phyloP scores from a whole-genome alignment of 1,140 invertebrate genomes.

The Rhagoletis zephyria region DNA sequence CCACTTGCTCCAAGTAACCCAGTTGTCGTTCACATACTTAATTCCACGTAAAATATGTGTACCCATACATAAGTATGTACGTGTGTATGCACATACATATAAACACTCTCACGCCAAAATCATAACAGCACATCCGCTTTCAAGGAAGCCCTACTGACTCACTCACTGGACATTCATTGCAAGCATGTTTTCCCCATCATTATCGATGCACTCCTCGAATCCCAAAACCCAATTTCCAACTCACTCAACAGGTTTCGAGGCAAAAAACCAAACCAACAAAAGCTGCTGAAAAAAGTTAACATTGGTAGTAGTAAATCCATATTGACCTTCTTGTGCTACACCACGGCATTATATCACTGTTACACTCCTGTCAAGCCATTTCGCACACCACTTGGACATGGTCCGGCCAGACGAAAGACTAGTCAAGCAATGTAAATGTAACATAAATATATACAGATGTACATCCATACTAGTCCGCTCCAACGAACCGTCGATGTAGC shows the following conservation, averaged over 20 bases:
- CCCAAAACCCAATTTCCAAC: conserved; percentile 26
- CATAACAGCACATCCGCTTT: conserved; percentile 48
- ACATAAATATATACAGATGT: neutral
- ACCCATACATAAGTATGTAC: too few species aligned
- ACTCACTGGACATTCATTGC: conserved; percentile 38
- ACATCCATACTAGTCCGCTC: neutral
- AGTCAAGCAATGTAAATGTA: neutral
- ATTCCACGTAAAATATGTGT: too few species aligned
- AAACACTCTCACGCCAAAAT: neutral
- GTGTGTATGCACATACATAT: neutral
- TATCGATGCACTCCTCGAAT: conserved; percentile 25
- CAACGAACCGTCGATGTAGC: conserved; percentile 1
- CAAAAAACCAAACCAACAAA: conserved; percentile 12
- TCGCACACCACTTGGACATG: conserved; percentile 17
- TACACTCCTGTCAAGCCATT: conserved; percentile 17
- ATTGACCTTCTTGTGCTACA: conserved; percentile 46
- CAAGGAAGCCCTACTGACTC: conserved; percentile 50
- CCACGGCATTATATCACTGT: conserved; percentile 32
- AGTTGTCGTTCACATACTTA: too few species aligned
- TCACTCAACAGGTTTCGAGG: conserved; percentile 41
- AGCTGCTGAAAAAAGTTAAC: neutral
- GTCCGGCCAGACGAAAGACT: neutral
- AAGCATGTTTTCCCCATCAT: conserved; percentile 35
- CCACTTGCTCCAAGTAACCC: neutral
- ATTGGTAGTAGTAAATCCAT: conserved; percentile 47